Conservation (phyloP, 2,888 invertebrate species). For the Cantharis nigra region DNA sequence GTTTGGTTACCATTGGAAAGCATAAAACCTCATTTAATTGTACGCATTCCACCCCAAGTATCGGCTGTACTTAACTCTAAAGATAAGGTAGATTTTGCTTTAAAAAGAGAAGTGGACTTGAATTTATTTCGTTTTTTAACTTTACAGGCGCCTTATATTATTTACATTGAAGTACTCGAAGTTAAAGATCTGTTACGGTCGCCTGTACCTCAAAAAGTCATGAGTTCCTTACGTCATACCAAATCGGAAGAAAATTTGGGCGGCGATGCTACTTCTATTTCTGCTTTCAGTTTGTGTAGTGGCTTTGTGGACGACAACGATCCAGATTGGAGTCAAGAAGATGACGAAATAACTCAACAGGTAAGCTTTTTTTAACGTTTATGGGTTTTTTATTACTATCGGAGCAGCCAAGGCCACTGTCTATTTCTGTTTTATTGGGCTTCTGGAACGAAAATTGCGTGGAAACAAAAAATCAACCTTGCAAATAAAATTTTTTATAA, state of each 20-base stretch:
- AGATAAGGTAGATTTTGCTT: constrained; percentile 71
- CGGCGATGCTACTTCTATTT: constrained; percentile 52
- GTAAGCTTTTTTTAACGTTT: constrained; percentile 48
- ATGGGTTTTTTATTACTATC: neutral
- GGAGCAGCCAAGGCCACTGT: neutral
- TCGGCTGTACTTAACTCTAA: constrained; percentile 99
- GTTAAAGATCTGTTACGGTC: constrained; percentile 82
- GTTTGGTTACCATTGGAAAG: constrained; percentile 97
- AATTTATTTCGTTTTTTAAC: constrained; percentile 25
- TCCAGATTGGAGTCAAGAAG: constrained; percentile 91
- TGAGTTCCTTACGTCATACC: constrained; percentile 86
- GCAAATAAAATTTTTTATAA: neutral
- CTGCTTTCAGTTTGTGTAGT: constrained; percentile 61
- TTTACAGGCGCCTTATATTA: constrained; percentile 90
- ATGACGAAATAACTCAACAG: constrained; percentile 88
- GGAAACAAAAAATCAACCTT: constrained; percentile 6
- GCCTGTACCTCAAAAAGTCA: constrained; percentile 86
- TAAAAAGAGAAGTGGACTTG: neutral
- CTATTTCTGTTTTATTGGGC: neutral
- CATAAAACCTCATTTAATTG: constrained; percentile 85
- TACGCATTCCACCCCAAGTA: constrained; percentile 95
- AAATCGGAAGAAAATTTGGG: constrained; percentile 90
- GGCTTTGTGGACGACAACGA: constrained; percentile 61
- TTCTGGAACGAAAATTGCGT: neutral
- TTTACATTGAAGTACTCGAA: constrained; percentile 96